A percentile compares a stretch with the other conserved stretches of the same genome.
These are phyloP conservation scores for Macrochelys suwanniensis DNA, from an alignment of 2,797 vertebrate species.

Conservation along the genomic window DNA sequence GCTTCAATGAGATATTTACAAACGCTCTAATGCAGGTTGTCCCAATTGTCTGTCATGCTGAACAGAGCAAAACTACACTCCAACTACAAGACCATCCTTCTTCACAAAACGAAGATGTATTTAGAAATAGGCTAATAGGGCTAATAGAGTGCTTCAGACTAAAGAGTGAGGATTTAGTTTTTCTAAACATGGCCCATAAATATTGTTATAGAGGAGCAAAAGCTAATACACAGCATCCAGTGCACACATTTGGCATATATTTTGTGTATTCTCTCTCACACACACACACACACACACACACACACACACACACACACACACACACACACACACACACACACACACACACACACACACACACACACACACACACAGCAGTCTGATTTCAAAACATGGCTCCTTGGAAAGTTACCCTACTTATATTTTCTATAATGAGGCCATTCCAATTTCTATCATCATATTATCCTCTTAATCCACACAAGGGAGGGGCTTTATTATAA, in stretches of 20 bases:
- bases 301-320: neutral
- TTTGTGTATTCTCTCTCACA: neutral
- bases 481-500: slow-evolving; percentile 6
- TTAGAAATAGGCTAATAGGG: slow-evolving; percentile 39
- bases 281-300: neutral
- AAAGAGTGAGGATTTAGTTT: slow-evolving; percentile 22
- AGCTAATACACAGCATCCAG: slow-evolving; percentile 24
- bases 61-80: neutral
- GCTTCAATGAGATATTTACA: neutral
- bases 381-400: slow-evolving; percentile 28
- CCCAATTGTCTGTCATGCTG: neutral
- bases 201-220: slow-evolving; percentile 29
- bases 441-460: neutral
- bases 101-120: neutral
- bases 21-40: neutral
- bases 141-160: slow-evolving; percentile 7
- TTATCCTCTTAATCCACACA: neutral
- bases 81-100: neutral
- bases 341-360: neutral
- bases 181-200: slow-evolving; percentile 32
- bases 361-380: slow-evolving; percentile 32
- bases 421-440: slow-evolving; percentile 17
- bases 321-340: neutral
- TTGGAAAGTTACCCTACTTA: neutral
- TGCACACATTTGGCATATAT: slow-evolving; percentile 1